These are phyloP conservation scores for Synanthedon andrenaeformis DNA, from an alignment of 2,888 invertebrate genomes.

Conservation along the genomic window DNA sequence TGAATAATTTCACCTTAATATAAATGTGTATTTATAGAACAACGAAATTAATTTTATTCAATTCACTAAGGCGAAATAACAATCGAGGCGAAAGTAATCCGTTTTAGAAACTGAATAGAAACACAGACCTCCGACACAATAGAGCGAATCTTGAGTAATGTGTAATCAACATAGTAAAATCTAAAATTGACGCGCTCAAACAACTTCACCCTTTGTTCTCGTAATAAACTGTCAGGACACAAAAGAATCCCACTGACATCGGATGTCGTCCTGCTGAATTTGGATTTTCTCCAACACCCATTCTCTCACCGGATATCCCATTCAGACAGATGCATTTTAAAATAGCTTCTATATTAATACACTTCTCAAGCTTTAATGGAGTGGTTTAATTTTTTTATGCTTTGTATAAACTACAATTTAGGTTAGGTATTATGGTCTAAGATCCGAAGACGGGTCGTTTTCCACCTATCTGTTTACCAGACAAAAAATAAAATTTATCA, in stretches of 20 bases:
- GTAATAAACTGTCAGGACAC: constrained; percentile 56
- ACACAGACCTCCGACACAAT: constrained; percentile 46
- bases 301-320: constrained; percentile 26
- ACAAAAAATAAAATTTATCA: no score
- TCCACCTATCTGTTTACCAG: no score
- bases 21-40: no score
- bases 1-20: no score
- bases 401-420: no score
- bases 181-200: constrained; percentile 51
- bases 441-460: no score
- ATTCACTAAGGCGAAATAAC: constrained; percentile 33
- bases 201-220: constrained; percentile 54
- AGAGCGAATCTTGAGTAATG: constrained; percentile 45
- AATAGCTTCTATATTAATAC: no score
- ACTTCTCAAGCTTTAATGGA: no score
- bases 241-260: constrained; percentile 54
- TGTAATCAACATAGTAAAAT: constrained; percentile 52
- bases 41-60: constrained; percentile 9
- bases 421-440: no score
- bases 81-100: constrained; percentile 35
- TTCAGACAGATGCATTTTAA: constrained; percentile 30
- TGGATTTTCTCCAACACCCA: constrained; percentile 17
- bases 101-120: constrained; percentile 37
- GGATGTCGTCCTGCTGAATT: constrained; percentile 44
- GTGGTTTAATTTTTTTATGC: no score